A percentile compares a stretch with the other conserved stretches of the same genome.
phyloP scores from a whole-genome alignment of 2,888 invertebrate genomes.

The Oscheius sp. region DNA sequence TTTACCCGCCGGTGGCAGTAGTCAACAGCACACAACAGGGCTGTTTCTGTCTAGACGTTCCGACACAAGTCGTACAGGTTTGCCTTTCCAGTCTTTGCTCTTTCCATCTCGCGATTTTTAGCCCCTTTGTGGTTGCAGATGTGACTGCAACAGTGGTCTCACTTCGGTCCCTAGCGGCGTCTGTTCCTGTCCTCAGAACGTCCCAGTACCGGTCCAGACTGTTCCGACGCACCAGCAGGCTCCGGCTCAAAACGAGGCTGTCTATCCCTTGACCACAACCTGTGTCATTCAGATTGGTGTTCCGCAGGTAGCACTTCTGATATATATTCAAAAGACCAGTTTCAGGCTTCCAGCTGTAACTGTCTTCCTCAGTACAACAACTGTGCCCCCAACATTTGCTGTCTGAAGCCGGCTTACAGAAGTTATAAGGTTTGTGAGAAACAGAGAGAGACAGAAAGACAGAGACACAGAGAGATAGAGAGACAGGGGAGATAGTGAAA shows the following conservation, averaged over 20 bases:
- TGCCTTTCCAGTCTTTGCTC: no score
- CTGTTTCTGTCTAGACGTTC: constrained; percentile 56
- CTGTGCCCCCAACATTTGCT: constrained; percentile 31
- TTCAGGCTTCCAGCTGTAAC: neutral
- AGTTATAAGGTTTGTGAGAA: constrained; percentile 8
- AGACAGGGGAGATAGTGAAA: no score
- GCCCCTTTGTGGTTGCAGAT: constrained; percentile 50
- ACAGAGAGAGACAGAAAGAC: no score
- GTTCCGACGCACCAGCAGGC: no score
- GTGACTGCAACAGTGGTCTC: constrained; percentile 50
- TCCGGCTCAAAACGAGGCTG: neutral
- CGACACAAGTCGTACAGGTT: constrained; percentile 39
- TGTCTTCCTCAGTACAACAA: constrained; percentile 31
- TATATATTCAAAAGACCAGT: neutral
- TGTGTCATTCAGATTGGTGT: constrained; percentile 28
- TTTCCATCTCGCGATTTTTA: neutral
- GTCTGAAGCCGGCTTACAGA: constrained; percentile 25
- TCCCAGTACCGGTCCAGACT: no score
- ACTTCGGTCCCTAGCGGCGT: constrained; percentile 54
- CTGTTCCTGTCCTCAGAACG: constrained; percentile 53
- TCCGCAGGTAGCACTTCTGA: neutral
- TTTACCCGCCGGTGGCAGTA: constrained; percentile 50
- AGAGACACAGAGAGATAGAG: no score
- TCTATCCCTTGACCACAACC: constrained; percentile 23
- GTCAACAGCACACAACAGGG: constrained; percentile 45